Percentiles rank a stretch among this genome's conserved stretches.
Evolutionary conservation across 2,113 vertebrate species (phyloP).

Genomic region (Ammodytes marinus): DNA sequence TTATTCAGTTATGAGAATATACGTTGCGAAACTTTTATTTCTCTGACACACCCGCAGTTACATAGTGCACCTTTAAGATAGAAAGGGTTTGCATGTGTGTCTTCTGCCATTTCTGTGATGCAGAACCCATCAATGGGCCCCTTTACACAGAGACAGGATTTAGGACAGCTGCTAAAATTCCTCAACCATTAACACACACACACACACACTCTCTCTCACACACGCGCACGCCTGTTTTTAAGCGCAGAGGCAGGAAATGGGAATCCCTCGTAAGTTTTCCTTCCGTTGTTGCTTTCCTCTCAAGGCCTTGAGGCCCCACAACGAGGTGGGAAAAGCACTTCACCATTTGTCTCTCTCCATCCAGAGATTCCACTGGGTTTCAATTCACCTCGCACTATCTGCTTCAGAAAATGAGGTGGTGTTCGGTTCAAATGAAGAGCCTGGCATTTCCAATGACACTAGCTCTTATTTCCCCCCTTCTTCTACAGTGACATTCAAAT

Average conservation of each 20-base stretch:
- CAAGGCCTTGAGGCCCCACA: conserved; percentile 72
- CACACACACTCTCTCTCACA: conserved; percentile 44
- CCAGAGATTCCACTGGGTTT: conserved; percentile 42
- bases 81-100: conserved; percentile 10
- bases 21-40: too few species aligned
- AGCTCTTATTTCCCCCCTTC: neutral
- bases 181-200: conserved; percentile 66
- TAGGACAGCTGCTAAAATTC: conserved; percentile 85
- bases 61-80: neutral
- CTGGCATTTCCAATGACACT: neutral
- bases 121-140: conserved; percentile 72
- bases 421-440: conserved; percentile 23
- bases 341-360: conserved; percentile 74
- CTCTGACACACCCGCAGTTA: too few species aligned
- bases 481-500: conserved; percentile 13
- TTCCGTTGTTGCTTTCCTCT: conserved; percentile 78
- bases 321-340: conserved; percentile 76
- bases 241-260: conserved; percentile 78
- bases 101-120: conserved; percentile 51
- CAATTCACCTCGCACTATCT: conserved; percentile 11
- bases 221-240: conserved; percentile 69
- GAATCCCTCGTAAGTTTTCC: conserved; percentile 82
- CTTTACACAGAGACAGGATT: conserved; percentile 72
- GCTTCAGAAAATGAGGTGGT: neutral
- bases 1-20: too few species aligned